Base-by-base conservation (phyloP, 2,797 vertebrate species). In the Dendrocincla tyrannina region DNA sequence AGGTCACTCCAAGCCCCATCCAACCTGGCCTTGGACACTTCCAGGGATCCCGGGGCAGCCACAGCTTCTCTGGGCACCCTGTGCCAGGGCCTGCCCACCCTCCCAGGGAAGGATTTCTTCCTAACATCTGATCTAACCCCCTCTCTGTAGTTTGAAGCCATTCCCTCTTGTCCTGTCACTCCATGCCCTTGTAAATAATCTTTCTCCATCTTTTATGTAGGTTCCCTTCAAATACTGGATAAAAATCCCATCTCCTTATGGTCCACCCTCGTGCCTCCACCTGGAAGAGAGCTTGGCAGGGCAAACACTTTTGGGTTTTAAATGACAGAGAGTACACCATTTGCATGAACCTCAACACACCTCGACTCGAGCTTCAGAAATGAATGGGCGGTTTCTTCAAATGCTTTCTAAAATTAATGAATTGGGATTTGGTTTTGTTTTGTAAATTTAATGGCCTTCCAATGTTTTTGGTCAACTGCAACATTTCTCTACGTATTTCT, bases 391-490 rank as follows among this genome's bases (percentile, higher is more conserved):
- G 44, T 42, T 32, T 20, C 13, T 37, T 60, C 46, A 53, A 41
- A 27, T 46, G 27, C 49, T 49, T 50, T 77, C 62, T 17, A 68
- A n/a, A 55, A 27, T 33, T 24, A 24, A 24, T 46, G 37, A 41
- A 19, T 27, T 32, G 39, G 7, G n/a, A 0, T 11, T 42, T 67
- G 10, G 6, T 11, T 60, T 72, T 44, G 15, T 37, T 86, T 46
- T 50, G 30, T 11, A 33, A 53, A 52, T 0, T 0, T 32, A 30
- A 11, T 69, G 18, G 5, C 9, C 10, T 80, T 58, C 46, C 18
- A 17, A 4, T 42, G 47, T 9, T 81, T 91, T 73, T 74, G 28
- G 23, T 86, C 67, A 50, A 17, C 6, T 7, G 5, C 22, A 25
- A 33, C 2, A 2, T 10, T 17, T 60, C 20, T 55, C 20, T n/a